Percentiles rank a stretch among this genome's conserved stretches.
phyloP scores from a whole-genome alignment of 2,888 invertebrate genomes.

The Nomada goodeniana region DNA sequence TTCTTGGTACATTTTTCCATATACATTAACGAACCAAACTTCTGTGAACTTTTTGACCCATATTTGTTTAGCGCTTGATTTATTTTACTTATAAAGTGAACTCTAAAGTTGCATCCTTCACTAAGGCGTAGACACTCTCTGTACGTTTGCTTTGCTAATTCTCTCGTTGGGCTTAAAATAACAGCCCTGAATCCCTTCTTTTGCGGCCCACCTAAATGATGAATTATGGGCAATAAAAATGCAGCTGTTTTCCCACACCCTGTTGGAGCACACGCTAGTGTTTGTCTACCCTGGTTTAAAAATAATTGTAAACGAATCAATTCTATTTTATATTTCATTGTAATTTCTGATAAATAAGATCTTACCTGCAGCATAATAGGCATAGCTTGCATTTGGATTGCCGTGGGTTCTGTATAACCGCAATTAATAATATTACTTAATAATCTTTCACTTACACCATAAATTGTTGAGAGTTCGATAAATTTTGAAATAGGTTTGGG shows the following conservation, averaged over 20 bases:
- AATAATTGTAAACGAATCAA: constrained; percentile 46
- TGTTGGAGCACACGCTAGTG: constrained; percentile 98
- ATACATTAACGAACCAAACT: constrained; percentile 87
- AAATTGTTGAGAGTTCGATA: constrained; percentile 86
- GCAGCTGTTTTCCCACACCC: constrained; percentile 99
- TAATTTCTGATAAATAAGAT: not conserved
- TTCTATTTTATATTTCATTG: constrained; percentile 1
- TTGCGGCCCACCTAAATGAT: constrained; percentile 89
- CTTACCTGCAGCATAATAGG: constrained; percentile 93
- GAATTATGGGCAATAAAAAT: constrained; percentile 95
- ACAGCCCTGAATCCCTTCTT: constrained; percentile 93
- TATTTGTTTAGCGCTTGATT: constrained; percentile 90
- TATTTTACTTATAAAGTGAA: constrained; percentile 92
- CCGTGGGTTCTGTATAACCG: constrained; percentile 92
- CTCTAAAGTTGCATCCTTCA: constrained; percentile 89
- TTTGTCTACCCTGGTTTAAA: constrained; percentile 88
- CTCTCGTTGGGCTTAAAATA: constrained; percentile 96
- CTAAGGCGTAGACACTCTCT: constrained; percentile 91
- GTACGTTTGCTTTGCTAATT: constrained; percentile 96
- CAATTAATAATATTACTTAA: constrained; percentile 89
- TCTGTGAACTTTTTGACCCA: constrained; percentile 89
- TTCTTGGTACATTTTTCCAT: not conserved
- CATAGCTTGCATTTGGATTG: constrained; percentile 96
- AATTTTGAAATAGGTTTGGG: constrained; percentile 91
- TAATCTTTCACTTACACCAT: constrained; percentile 87